Conservation (phyloP, 2,113 vertebrate species). For the human region GRCh38 chr9:88679501-88680000, state of each 20-base stretch:
- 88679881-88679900: not conserved
- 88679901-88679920: not conserved
- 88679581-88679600: not conserved
- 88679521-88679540: not conserved
- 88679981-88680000: not conserved
- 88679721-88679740: not conserved
- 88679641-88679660: not conserved
- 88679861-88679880: not conserved
- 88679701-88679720: not conserved
- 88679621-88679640: not conserved
- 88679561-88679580: not conserved
- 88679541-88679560: not conserved
- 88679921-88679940: not conserved
- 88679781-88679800: not conserved
- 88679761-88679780: not conserved
- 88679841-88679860: not conserved
- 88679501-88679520: accelerated
- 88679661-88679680: not conserved
- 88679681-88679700: not conserved
- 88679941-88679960: not conserved
- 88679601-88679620: not conserved
- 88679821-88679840: not conserved
- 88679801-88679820: not conserved
- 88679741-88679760: not conserved
- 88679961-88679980: not conserved